Conservation (phyloP, 2,888 invertebrate species). For the Diaphora mendica region DNA sequence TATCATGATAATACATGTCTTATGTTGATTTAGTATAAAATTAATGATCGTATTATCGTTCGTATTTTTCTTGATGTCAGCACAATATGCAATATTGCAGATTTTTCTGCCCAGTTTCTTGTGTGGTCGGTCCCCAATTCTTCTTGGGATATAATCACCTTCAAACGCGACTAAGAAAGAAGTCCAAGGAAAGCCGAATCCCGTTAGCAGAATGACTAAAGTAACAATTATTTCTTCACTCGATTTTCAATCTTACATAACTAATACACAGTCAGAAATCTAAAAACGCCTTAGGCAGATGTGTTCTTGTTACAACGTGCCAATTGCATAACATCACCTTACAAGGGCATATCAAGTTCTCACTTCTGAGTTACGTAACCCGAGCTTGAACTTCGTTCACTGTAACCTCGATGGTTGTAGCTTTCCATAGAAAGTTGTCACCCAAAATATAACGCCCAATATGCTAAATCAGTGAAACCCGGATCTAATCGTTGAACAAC, state of each 20-base stretch:
- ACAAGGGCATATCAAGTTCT: slow-evolving; percentile 30
- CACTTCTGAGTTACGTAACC: slow-evolving; percentile 43
- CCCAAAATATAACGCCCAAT: slow-evolving; percentile 36
- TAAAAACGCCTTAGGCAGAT: slow-evolving; percentile 5
- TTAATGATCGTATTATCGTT: too few species aligned
- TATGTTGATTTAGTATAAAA: too few species aligned
- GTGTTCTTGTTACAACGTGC: slow-evolving; percentile 4
- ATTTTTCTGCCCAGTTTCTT: neutral
- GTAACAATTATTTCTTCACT: neutral
- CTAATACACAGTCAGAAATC: neutral
- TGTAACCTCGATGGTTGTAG: slow-evolving; percentile 31
- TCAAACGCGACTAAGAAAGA: neutral
- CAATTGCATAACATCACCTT: slow-evolving; percentile 22
- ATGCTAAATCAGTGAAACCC: slow-evolving; percentile 52
- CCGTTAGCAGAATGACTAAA: neutral
- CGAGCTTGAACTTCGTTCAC: slow-evolving; percentile 33
- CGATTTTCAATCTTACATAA: slow-evolving; percentile 13
- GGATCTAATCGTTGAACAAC: slow-evolving; percentile 35
- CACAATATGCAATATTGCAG: neutral
- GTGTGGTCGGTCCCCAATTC: neutral
- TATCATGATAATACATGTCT: too few species aligned
- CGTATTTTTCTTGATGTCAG: too few species aligned
- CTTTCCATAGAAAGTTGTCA: slow-evolving; percentile 51
- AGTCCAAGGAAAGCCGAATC: neutral
- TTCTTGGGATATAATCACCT: neutral